Evolutionary conservation across 1,140 invertebrate genomes (phyloP).

Genomic region (Drosophila dunni): DNA sequence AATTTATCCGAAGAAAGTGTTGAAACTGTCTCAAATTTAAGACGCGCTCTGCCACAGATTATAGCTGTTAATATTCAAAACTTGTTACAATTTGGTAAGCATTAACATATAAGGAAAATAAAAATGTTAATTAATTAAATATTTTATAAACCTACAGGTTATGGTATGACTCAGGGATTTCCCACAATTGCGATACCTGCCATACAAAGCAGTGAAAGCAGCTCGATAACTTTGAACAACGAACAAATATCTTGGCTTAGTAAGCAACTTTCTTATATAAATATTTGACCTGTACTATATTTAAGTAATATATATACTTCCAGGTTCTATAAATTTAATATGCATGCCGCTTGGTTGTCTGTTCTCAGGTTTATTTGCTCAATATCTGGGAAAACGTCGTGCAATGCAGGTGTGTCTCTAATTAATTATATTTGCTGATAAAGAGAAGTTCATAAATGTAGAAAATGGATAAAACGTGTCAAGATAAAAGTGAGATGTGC

Average conservation of each 20-base stretch:
- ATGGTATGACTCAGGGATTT: conserved; percentile 90
- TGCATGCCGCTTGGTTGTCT: conserved; percentile 90
- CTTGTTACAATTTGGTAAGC: conserved; percentile 20
- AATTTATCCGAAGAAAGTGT: neutral
- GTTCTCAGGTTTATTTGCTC: conserved; percentile 88
- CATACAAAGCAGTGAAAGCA: conserved; percentile 85
- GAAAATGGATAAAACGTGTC: too few species aligned
- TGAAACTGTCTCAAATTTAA: neutral
- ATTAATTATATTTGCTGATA: neutral
- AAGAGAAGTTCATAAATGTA: too few species aligned
- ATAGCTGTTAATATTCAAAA: conserved; percentile 19
- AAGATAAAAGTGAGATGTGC: too few species aligned
- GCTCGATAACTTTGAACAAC: conserved; percentile 5
- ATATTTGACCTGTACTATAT: neutral
- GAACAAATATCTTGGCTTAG: conserved; percentile 33
- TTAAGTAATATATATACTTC: conserved; percentile 6
- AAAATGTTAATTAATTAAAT: too few species aligned
- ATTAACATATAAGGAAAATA: neutral
- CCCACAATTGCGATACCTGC: conserved; percentile 90
- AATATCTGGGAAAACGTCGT: conserved; percentile 87
- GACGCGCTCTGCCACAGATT: conserved; percentile 21
- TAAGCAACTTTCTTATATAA: neutral
- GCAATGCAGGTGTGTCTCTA: conserved; percentile 87
- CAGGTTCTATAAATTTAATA: conserved; percentile 91
- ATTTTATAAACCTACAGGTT: conserved; percentile 76